These are phyloP conservation scores for Hydractinia symbiolongicarpus DNA, from an alignment of 30 jellyfish, hydroid and myxozoan species.

Conservation along the genomic window DNA sequence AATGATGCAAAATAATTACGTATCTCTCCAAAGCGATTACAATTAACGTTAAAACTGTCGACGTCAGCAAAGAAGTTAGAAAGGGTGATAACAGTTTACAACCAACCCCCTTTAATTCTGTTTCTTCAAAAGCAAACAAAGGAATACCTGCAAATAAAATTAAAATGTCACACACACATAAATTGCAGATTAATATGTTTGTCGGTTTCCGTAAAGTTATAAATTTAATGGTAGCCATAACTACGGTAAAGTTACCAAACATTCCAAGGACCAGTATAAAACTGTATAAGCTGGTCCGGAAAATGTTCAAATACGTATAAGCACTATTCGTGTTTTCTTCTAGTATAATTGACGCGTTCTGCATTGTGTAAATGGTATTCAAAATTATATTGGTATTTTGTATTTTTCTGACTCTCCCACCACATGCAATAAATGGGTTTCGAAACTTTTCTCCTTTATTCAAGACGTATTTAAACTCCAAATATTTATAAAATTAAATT, in stretches of 20 bases:
- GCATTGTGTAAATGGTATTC: too few species aligned
- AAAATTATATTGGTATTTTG: too few species aligned
- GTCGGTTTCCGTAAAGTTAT: slow-evolving; percentile 20
- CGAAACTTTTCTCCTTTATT: too few species aligned
- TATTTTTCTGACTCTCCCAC: too few species aligned
- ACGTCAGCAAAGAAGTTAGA: slow-evolving; percentile 6
- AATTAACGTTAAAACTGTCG: slow-evolving; percentile 16
- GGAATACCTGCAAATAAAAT: slow-evolving; percentile 27
- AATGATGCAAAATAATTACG: neutral
- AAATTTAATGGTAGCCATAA: slow-evolving; percentile 12
- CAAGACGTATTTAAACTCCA: too few species aligned
- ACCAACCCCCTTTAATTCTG: neutral
- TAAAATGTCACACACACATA: slow-evolving; percentile 21
- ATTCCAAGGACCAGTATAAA: slow-evolving; percentile 20
- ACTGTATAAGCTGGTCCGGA: slow-evolving; percentile 8
- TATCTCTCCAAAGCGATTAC: slow-evolving; percentile 28
- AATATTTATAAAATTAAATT: too few species aligned
- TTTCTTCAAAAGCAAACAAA: slow-evolving; percentile 4
- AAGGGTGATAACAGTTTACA: slow-evolving; percentile 26
- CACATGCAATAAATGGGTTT: too few species aligned
- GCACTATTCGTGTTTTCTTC: too few species aligned
- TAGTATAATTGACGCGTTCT: too few species aligned
- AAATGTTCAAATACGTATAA: too few species aligned
- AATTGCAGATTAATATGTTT: slow-evolving; percentile 28
- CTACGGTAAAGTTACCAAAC: slow-evolving; percentile 22